Evolutionary conservation across 2,113 vertebrate genomes (phyloP).

Genomic region (Corythaixoides concolor): DNA sequence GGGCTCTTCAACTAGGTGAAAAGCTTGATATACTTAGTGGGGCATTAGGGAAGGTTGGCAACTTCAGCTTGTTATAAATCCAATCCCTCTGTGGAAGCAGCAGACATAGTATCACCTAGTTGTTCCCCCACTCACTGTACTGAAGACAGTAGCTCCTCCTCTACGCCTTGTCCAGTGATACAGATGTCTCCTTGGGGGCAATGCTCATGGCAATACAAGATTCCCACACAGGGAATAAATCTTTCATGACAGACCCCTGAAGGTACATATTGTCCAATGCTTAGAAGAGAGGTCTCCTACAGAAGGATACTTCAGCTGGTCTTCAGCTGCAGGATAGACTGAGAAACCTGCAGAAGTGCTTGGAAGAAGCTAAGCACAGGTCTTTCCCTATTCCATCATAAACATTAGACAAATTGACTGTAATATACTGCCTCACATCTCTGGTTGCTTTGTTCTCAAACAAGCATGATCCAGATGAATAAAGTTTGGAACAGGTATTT

Average conservation of each 20-base stretch:
- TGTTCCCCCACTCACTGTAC: neutral
- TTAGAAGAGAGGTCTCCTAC: constrained; percentile 25
- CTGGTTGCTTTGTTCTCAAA: neutral
- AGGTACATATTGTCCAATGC: neutral
- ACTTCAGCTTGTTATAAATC: neutral
- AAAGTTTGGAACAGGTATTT: neutral
- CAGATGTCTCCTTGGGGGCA: neutral
- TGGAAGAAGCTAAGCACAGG: neutral
- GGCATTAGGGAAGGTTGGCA: neutral
- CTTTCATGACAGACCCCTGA: neutral
- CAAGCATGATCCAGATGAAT: neutral
- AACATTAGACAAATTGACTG: neutral
- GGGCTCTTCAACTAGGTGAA: neutral
- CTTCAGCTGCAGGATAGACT: constrained; percentile 45
- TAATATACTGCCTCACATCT: neutral
- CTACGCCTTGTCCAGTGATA: neutral
- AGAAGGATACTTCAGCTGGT: neutral
- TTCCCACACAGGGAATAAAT: neutral
- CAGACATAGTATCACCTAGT: neutral
- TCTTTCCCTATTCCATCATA: neutral
- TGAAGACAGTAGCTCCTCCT: neutral
- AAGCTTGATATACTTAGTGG: neutral
- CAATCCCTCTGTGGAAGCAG: neutral
- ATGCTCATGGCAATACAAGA: neutral
- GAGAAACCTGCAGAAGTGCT: neutral